Percentiles rank a stretch among this genome's conserved stretches.
phyloP scores from a whole-genome alignment of 2,797 vertebrate species.

The Sebastes minor region DNA sequence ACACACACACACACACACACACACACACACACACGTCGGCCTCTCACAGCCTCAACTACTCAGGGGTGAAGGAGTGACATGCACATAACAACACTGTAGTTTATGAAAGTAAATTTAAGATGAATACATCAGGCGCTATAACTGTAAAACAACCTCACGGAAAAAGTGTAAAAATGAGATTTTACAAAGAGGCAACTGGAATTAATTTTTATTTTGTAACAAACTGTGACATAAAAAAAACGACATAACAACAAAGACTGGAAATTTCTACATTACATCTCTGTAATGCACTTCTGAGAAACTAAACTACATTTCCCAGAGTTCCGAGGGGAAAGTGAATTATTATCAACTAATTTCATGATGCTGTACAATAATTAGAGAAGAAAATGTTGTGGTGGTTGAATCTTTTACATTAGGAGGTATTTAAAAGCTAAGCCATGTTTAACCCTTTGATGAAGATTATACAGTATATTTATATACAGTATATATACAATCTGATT shows the following conservation, averaged over 20 bases:
- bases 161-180: slow-evolving; percentile 28
- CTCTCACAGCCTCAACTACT: slow-evolving; percentile 48
- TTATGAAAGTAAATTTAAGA: slow-evolving; percentile 34
- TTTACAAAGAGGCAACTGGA: slow-evolving; percentile 46
- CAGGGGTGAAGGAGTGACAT: slow-evolving; percentile 50
- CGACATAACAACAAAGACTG: slow-evolving; percentile 47
- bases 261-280: slow-evolving; percentile 51
- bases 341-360: slow-evolving; percentile 43
- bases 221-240: slow-evolving; percentile 36
- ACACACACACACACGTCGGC: slow-evolving; percentile 26
- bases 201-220: slow-evolving; percentile 54
- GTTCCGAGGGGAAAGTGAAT: slow-evolving; percentile 40
- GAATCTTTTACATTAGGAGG: slow-evolving; percentile 57
- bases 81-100: slow-evolving; percentile 28
- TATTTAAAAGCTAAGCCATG: slow-evolving; percentile 76
- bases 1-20: slow-evolving; percentile 24
- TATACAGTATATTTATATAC: slow-evolving; percentile 3
- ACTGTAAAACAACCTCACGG: slow-evolving; percentile 40
- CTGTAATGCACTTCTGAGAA: slow-evolving; percentile 36
- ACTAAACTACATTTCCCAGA: slow-evolving; percentile 51
- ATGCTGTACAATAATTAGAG: slow-evolving; percentile 60
- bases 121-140: slow-evolving; percentile 44
- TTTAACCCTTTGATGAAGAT: slow-evolving; percentile 56
- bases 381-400: slow-evolving; percentile 39
- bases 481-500: slow-evolving; percentile 17